Conservation (phyloP, 2,113 vertebrate species). For the Tringa solitaria region DNA sequence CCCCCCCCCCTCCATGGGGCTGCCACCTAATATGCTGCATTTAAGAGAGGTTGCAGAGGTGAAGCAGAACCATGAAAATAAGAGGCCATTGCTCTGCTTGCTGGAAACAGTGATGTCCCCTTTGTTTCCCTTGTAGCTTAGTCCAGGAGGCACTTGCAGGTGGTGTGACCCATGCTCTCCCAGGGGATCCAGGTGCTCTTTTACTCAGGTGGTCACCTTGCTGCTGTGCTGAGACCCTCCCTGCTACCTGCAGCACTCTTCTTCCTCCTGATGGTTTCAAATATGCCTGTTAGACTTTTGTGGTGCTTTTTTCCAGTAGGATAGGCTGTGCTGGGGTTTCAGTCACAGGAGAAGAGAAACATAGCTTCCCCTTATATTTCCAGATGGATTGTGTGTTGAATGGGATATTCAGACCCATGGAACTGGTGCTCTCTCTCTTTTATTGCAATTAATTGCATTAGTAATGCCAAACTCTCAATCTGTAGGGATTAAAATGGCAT, state of each 20-base stretch:
- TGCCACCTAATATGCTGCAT: not conserved
- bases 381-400: not conserved
- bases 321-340: not conserved
- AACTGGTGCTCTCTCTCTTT: not conserved
- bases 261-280: not conserved
- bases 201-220: not conserved
- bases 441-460: slow-evolving; percentile 40
- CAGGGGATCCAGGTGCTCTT: rapidly evolving
- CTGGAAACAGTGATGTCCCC: not conserved
- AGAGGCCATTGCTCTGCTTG: not conserved
- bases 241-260: not conserved
- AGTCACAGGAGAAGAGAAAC: not conserved
- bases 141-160: rapidly evolving
- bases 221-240: not conserved
- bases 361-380: not conserved
- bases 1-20: no score
- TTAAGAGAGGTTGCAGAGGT: not conserved
- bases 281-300: not conserved
- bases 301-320: not conserved
- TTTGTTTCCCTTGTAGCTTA: not conserved
- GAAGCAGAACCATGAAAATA: not conserved
- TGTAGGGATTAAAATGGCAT: not conserved
- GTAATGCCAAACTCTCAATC: not conserved
- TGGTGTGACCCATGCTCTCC: rapidly evolving
- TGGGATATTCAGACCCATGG: not conserved